Conservation (phyloP, 2,888 invertebrate genomes). For the Drosophila paramelanica region DNA sequence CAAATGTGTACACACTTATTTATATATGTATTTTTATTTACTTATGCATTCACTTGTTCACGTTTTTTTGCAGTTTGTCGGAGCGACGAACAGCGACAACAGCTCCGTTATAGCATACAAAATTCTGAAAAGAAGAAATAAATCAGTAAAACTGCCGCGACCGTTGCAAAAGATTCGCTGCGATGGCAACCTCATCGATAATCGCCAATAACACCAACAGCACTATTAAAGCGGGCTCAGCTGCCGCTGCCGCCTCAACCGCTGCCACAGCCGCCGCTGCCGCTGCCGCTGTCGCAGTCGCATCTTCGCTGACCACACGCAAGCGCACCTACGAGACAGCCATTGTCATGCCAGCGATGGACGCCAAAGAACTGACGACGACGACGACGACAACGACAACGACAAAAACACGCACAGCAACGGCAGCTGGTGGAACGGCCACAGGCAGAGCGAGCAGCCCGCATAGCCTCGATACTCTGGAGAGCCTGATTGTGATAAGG, state of each 20-base stretch:
- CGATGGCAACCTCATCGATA: constrained; percentile 84
- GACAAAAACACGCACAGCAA: constrained; percentile 27
- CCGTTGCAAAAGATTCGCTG: constrained; percentile 63
- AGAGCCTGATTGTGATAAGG: constrained; percentile 23
- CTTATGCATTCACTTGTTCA: constrained; percentile 11
- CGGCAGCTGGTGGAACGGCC: constrained; percentile 10
- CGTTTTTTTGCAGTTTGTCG: constrained; percentile 3
- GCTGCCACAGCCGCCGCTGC: constrained; percentile 42
- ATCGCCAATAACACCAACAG: constrained; percentile 78
- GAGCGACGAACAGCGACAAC: neutral
- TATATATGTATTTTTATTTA: neutral
- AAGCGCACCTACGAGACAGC: constrained; percentile 84
- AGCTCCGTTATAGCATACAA: constrained; percentile 10
- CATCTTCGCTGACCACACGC: constrained; percentile 74
- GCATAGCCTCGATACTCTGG: neutral
- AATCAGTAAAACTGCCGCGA: constrained; percentile 67
- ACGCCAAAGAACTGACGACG: constrained; percentile 45
- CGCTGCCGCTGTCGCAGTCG: constrained; percentile 49
- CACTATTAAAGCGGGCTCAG: constrained; percentile 79
- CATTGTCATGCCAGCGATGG: constrained; percentile 77
- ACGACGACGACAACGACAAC: constrained; percentile 23
- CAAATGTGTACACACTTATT: constrained; percentile 20
- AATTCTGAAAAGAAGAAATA: constrained; percentile 12
- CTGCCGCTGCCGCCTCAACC: constrained; percentile 25
- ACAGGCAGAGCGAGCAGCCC: constrained; percentile 26